Base-by-base conservation (phyloP, 1,140 invertebrate species). In the Diorhabda sublineata region DNA sequence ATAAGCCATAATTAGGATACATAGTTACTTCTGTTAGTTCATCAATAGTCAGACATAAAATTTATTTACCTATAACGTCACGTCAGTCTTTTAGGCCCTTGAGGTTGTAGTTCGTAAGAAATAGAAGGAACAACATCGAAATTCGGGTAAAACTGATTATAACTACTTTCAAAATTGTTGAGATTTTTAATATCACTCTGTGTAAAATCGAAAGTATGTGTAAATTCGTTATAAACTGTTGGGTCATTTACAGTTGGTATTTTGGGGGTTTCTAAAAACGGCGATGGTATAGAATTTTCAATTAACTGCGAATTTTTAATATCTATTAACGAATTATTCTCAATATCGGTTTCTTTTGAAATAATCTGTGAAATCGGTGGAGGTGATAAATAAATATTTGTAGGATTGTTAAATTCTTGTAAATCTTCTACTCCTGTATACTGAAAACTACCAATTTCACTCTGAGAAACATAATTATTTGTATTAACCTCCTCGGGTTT, bases 11-110 rank as follows among this genome's bases (percentile, higher is more conserved):
- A n/a, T 58, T 5, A 58, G 5, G 26, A 26, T 9, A n/a, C 8
- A 5, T 3, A n/a, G 11, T 11, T 4, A 58, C 26, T 58, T 26
- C 9, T n/a, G 4, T 26, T 2, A n/a, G 26, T 58, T 26, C 3
- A 5, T 3, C 4, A 58, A 5, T 58, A 58, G 57, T 58, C 6
- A 11, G n/a, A 58, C 4, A 42, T 41, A n/a, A 42, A 6, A 7
- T 61, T 61, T 42, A 9, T 41, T 47, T 26, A 42, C 62, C 44
- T 64, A 26, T 43, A 58, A 59, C 58, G 45, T 71, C 56, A 70
- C 47, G 73, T 71, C 73, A 75, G 72, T 73, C 75, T 73, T 66
- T 76, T 75, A 56, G 71, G 74, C 71, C 74, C 76, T 62, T 76
- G 61, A 6, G 74, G 73, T 59, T 73, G 71, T 45, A 76, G 61